These are phyloP conservation scores for Drosophila elegans DNA, from an alignment of 1,140 invertebrate genomes.

Conservation along the genomic window DNA sequence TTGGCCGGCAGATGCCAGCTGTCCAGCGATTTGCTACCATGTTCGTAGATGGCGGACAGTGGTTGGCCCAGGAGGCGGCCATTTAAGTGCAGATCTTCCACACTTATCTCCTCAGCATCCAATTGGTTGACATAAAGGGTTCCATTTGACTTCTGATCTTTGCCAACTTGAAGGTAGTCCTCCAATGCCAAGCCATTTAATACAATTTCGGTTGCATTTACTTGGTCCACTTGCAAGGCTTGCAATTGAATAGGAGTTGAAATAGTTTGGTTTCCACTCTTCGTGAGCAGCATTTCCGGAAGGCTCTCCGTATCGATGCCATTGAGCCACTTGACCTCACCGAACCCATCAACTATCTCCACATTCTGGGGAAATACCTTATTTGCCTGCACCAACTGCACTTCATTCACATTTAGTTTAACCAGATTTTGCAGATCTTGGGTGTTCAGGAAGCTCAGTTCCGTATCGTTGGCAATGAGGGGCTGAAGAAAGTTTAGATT, in stretches of 20 bases:
- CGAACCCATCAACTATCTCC: constrained; percentile 70
- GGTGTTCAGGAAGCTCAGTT: constrained; percentile 70
- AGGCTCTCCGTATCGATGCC: constrained; percentile 83
- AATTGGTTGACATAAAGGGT: constrained; percentile 47
- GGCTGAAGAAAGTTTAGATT: constrained; percentile 83
- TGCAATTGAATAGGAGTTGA: constrained; percentile 51
- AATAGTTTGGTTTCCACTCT: constrained; percentile 84
- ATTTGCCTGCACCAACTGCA: constrained; percentile 64
- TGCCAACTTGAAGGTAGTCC: constrained; percentile 37
- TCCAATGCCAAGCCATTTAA: constrained; percentile 31
- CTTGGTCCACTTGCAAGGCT: constrained; percentile 14
- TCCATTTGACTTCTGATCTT: constrained; percentile 39
- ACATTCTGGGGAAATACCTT: constrained; percentile 64
- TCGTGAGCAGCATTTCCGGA: constrained; percentile 71
- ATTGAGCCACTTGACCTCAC: constrained; percentile 81
- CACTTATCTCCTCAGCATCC: constrained; percentile 14
- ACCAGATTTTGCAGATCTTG: constrained; percentile 67
- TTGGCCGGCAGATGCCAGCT: constrained; percentile 54
- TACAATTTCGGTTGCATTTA: constrained; percentile 33
- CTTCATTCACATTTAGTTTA: constrained; percentile 57
- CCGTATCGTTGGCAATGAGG: constrained; percentile 68
- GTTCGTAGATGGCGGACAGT: constrained; percentile 45
- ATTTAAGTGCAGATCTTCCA: constrained; percentile 53
- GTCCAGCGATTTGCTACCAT: constrained; percentile 44
- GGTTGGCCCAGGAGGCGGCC: constrained; percentile 58